Conservation (phyloP, 2,113 vertebrate genomes). For the Zonotrichia leucophrys region DNA sequence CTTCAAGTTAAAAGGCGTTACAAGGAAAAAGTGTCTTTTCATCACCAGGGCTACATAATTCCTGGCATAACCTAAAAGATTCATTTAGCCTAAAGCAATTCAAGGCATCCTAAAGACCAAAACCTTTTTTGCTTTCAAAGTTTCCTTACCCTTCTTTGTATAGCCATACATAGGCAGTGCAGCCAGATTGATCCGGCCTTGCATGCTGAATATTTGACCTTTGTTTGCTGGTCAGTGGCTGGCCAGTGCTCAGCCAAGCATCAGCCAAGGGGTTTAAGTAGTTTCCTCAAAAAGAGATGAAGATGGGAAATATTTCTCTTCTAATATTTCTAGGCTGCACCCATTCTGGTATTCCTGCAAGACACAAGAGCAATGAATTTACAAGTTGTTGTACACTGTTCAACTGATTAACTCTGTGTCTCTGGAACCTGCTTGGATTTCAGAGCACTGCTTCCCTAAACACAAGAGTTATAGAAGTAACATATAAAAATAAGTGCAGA, state of each 20-base stretch:
- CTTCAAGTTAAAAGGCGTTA: not conserved
- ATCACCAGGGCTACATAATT: not conserved
- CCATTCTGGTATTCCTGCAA: not conserved
- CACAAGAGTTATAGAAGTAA: not conserved
- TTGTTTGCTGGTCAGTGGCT: not conserved
- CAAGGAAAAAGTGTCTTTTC: not conserved
- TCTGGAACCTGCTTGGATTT: not conserved
- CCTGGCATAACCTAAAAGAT: not conserved
- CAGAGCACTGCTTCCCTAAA: not conserved
- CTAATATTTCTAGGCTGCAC: not conserved
- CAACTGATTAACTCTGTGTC: not conserved
- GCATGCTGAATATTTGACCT: not conserved
- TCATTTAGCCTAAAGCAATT: not conserved
- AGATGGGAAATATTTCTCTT: not conserved
- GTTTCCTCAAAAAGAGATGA: not conserved
- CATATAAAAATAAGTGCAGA: accelerated
- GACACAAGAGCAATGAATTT: not conserved
- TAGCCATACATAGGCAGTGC: accelerated
- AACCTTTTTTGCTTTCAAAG: not conserved
- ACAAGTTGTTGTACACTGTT: not conserved
- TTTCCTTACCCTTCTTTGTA: not conserved
- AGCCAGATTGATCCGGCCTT: not conserved
- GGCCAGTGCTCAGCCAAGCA: not conserved
- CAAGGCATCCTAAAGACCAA: not conserved
- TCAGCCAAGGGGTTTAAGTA: not conserved